Conservation (phyloP, 1,140 invertebrate genomes). For the Luehdorfia chinensis region DNA sequence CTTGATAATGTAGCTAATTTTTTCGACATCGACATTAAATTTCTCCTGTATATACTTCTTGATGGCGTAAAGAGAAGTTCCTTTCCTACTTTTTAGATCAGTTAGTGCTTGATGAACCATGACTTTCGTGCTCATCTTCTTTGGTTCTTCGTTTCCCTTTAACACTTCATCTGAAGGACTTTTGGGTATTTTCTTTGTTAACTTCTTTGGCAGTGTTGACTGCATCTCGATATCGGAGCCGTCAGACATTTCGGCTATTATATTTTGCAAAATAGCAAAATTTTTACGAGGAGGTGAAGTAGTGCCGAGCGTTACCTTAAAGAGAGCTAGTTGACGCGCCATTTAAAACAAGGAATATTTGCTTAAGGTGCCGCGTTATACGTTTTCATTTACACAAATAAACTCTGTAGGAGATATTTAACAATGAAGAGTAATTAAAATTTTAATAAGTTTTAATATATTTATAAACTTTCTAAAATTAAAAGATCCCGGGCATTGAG, state of each 20-base stretch:
- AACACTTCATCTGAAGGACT: conserved; percentile 31
- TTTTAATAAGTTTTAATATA: too few species aligned
- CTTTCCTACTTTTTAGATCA: conserved; percentile 51
- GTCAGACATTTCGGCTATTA: conserved; percentile 30
- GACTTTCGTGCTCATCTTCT: conserved; percentile 45
- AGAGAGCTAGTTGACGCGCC: conserved; percentile 17
- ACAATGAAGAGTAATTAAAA: too few species aligned
- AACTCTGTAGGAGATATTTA: too few species aligned
- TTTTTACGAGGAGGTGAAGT: neutral
- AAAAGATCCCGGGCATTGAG: too few species aligned
- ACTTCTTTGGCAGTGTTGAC: conserved; percentile 28
- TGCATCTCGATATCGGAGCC: conserved; percentile 39
- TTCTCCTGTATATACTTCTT: conserved; percentile 55
- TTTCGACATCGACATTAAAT: conserved; percentile 45
- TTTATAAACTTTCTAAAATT: too few species aligned
- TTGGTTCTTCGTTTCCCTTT: conserved; percentile 27
- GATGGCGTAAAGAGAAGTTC: conserved; percentile 53
- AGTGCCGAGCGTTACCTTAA: conserved; percentile 22
- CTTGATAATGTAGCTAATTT: conserved; percentile 52
- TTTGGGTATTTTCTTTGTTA: conserved; percentile 31
- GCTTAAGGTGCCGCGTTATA: too few species aligned
- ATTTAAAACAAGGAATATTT: too few species aligned
- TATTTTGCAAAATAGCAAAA: neutral
- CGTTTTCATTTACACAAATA: too few species aligned
- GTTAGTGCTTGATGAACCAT: conserved; percentile 51